Percentiles rank a stretch among this genome's conserved stretches.
Evolutionary conservation across 1,140 invertebrate species (phyloP).

Genomic region (Drosophila azteca): DNA sequence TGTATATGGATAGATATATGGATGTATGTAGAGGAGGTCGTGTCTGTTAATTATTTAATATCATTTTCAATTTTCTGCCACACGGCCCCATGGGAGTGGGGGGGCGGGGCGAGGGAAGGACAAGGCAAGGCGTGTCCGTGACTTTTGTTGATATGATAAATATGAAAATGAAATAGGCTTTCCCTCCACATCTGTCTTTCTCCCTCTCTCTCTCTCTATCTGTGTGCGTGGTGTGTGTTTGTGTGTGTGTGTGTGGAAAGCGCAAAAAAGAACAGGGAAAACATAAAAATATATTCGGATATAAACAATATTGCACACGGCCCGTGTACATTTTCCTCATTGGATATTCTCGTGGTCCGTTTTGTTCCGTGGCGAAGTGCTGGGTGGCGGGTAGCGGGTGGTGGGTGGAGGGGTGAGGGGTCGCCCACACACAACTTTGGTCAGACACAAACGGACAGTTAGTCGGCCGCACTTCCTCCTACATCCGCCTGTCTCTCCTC

Average conservation of each 20-base stretch:
- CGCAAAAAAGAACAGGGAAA: slow-evolving; percentile 65
- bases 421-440: slow-evolving; percentile 53
- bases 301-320: slow-evolving; percentile 84
- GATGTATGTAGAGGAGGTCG: slow-evolving; percentile 27
- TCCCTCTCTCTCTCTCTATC: background rate
- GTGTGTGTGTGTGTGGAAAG: slow-evolving; percentile 35
- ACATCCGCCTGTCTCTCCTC: slow-evolving; percentile 13
- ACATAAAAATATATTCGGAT: slow-evolving; percentile 71
- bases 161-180: slow-evolving; percentile 73
- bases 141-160: slow-evolving; percentile 82
- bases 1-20: slow-evolving; percentile 12
- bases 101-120: slow-evolving; percentile 6
- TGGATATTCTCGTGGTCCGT: slow-evolving; percentile 27
- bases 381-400: too few species aligned
- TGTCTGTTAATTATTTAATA: slow-evolving; percentile 80
- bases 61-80: slow-evolving; percentile 77
- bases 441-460: slow-evolving; percentile 35
- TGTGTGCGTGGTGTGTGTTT: slow-evolving; percentile 25
- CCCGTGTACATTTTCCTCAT: slow-evolving; percentile 40
- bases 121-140: slow-evolving; percentile 70
- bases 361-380: background rate
- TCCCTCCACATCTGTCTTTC: slow-evolving; percentile 18
- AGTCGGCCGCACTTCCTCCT: slow-evolving; percentile 12
- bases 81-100: background rate
- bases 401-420: background rate